Evolutionary conservation across 53 echinoderm and acorn worm species (phyloP).

Genomic region (Actinopyga echinites): DNA sequence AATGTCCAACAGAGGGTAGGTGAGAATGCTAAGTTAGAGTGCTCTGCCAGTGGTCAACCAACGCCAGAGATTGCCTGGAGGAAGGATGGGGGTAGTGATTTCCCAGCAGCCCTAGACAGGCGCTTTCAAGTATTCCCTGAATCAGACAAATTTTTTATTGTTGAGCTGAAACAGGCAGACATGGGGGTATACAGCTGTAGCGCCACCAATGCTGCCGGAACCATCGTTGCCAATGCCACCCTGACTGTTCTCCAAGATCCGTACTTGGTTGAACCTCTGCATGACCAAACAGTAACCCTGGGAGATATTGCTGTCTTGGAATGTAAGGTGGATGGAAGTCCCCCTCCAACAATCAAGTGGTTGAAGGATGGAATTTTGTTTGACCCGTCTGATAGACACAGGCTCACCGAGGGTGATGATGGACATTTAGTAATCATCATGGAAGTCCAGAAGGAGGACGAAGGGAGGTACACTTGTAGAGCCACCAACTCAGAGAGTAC

Average conservation of each 20-base stretch:
- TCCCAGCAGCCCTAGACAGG: slow-evolving; percentile 90
- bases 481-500: slow-evolving; percentile 71
- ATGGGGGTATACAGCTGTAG: slow-evolving; percentile 94
- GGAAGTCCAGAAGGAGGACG: slow-evolving; percentile 56
- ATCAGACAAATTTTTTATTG: slow-evolving; percentile 82
- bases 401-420: slow-evolving; percentile 35
- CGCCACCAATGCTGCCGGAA: slow-evolving; percentile 82
- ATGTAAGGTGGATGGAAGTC: slow-evolving; percentile 77
- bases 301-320: slow-evolving; percentile 85
- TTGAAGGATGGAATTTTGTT: slow-evolving; percentile 65
- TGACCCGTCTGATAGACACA: slow-evolving; percentile 49
- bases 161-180: slow-evolving; percentile 68
- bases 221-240: slow-evolving; percentile 86
- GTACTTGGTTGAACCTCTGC: slow-evolving; percentile 57
- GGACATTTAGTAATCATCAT: slow-evolving; percentile 75
- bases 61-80: slow-evolving; percentile 91
- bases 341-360: slow-evolving; percentile 79
- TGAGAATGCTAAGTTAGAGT: slow-evolving; percentile 68
- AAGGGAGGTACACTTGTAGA: slow-evolving; percentile 73
- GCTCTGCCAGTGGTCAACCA: slow-evolving; percentile 87
- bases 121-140: slow-evolving; percentile 80
- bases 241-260: slow-evolving; percentile 75
- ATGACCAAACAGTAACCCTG: slow-evolving; percentile 52
- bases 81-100: slow-evolving; percentile 92
- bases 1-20: slow-evolving; percentile 74